A percentile compares a stretch with the other conserved stretches of the same genome.
Evolutionary conservation across 2,888 invertebrate species (phyloP).

Genomic region (Brachypterus glaber): DNA sequence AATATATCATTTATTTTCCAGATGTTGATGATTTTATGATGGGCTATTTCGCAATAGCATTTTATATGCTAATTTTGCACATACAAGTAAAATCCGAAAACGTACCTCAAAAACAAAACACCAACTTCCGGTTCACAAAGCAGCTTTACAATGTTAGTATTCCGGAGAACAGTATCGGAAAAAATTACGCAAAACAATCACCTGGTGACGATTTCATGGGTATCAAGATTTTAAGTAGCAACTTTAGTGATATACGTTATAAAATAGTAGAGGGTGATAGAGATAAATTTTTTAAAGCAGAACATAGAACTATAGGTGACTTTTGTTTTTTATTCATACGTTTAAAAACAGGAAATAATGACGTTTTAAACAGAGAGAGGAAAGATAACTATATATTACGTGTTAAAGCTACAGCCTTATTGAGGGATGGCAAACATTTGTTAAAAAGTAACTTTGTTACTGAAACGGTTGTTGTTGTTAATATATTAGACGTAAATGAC

Average conservation of each 20-base stretch:
- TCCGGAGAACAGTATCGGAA: slow-evolving; percentile 85
- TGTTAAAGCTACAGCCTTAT: slow-evolving; percentile 60
- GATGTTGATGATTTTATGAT: too few relatives aligned
- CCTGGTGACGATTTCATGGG: slow-evolving; percentile 73
- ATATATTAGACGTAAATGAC: slow-evolving; percentile 79
- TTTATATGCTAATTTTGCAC: too few relatives aligned
- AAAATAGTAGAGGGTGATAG: slow-evolving; percentile 81
- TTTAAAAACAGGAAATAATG: slow-evolving; percentile 76
- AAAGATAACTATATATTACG: slow-evolving; percentile 72
- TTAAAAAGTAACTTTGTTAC: slow-evolving; percentile 56
- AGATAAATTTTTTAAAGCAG: slow-evolving; percentile 87
- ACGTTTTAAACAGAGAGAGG: slow-evolving; percentile 88
- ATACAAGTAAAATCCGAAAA: not conserved
- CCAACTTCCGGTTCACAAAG: slow-evolving; percentile 60
- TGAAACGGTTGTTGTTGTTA: slow-evolving; percentile 63
- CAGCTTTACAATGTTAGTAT: slow-evolving; percentile 78
- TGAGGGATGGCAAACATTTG: slow-evolving; percentile 45
- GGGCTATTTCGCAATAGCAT: too few relatives aligned
- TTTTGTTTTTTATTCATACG: slow-evolving; percentile 88
- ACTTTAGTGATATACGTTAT: slow-evolving; percentile 59
- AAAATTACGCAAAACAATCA: slow-evolving; percentile 68
- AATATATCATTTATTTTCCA: too few relatives aligned
- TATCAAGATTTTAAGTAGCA: slow-evolving; percentile 46
- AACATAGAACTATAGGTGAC: slow-evolving; percentile 81
- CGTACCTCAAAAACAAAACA: slow-evolving; percentile 16